Evolutionary conservation across 37 sponge, comb jelly and placozoan genomes (phyloP).

Genomic region (Spongilla lacustris): DNA sequence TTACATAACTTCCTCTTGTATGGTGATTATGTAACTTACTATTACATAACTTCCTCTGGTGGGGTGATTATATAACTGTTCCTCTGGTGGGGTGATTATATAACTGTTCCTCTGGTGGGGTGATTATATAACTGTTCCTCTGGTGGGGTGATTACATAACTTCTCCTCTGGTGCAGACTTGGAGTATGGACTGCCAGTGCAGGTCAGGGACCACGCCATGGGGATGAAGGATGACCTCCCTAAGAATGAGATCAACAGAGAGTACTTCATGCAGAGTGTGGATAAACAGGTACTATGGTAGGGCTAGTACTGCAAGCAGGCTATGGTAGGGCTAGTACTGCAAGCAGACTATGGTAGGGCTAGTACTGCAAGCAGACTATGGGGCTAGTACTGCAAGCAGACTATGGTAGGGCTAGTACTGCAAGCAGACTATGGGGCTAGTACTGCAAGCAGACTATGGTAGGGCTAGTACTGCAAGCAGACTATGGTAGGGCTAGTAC

Average conservation of each 20-base stretch:
- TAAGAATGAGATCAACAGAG: slow-evolving; percentile 91
- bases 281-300: slow-evolving; percentile 74
- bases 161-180: no score
- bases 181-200: slow-evolving; percentile 94
- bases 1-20: no score
- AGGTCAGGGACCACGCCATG: slow-evolving; percentile 85
- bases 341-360: background rate
- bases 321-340: background rate
- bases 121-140: no score
- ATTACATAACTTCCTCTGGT: no score
- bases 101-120: no score
- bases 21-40: no score
- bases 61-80: no score
- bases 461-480: background rate
- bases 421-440: background rate
- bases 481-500: no score
- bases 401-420: background rate
- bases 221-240: slow-evolving; percentile 84
- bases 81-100: no score
- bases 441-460: background rate
- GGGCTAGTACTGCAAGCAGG: background rate
- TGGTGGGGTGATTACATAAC: no score
- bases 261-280: slow-evolving; percentile 90
- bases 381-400: background rate
- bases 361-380: background rate